Conservation (phyloP, 2,888 invertebrate genomes). For the Noctua janthina region DNA sequence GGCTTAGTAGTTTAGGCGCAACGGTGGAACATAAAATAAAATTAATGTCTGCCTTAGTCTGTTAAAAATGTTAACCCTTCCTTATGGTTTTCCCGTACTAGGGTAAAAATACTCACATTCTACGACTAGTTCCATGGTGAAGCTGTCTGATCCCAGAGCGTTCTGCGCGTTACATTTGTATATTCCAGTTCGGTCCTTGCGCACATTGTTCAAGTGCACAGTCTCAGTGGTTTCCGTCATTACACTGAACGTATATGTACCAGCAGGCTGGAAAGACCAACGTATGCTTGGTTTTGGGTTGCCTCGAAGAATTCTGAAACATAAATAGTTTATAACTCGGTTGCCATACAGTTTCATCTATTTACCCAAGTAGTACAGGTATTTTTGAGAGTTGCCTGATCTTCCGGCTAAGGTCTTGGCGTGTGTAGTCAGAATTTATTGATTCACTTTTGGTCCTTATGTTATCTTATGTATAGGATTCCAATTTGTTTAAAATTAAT, state of each 20-base stretch:
- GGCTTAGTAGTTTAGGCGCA: too few species aligned
- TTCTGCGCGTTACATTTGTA: conserved; percentile 74
- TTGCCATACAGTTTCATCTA: background rate
- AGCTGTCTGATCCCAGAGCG: conserved; percentile 65
- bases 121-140: conserved; percentile 66
- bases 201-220: conserved; percentile 57
- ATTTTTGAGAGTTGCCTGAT: background rate
- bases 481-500: too few species aligned
- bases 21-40: background rate
- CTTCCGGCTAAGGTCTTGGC: background rate
- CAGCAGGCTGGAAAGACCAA: conserved; percentile 68
- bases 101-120: conserved; percentile 69
- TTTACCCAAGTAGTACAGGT: background rate
- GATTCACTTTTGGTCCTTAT: background rate
- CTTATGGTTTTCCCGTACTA: background rate
- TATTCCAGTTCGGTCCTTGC: conserved; percentile 58
- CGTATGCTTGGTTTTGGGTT: conserved; percentile 68
- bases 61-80: background rate
- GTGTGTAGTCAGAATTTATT: background rate
- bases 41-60: background rate
- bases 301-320: conserved; percentile 68
- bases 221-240: conserved; percentile 52
- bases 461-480: background rate
- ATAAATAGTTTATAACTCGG: background rate
- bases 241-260: conserved; percentile 3